Evolutionary conservation across 2,888 invertebrate species (phyloP).

Genomic region (Mongoloraphidia duomilia): DNA sequence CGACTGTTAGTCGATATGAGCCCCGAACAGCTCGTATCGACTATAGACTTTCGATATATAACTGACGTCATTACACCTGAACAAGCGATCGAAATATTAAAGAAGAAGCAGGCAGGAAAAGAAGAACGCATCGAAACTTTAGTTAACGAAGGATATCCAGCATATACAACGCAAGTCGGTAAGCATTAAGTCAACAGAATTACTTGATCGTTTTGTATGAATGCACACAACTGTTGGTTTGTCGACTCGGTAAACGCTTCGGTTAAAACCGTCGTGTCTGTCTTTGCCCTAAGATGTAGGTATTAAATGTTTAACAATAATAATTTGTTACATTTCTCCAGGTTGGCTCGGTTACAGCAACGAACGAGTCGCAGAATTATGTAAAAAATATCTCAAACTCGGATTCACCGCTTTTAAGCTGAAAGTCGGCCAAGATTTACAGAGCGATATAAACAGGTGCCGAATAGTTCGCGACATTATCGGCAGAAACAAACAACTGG

Average conservation of each 20-base stretch:
- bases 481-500: constrained; percentile 59
- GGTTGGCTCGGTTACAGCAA: constrained; percentile 83
- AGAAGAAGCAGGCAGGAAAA: constrained; percentile 40
- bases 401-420: constrained; percentile 78
- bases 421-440: constrained; percentile 72
- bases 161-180: constrained; percentile 78
- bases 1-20: constrained; percentile 67
- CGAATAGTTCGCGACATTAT: constrained; percentile 58
- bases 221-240: too few relatives aligned
- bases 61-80: constrained; percentile 69
- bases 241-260: too few relatives aligned
- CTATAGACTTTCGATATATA: constrained; percentile 76
- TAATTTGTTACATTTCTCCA: constrained; percentile 23
- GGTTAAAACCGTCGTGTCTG: too few relatives aligned
- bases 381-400: constrained; percentile 52
- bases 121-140: constrained; percentile 47
- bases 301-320: background rate
- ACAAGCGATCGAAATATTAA: constrained; percentile 61
- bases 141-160: constrained; percentile 58
- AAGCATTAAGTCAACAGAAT: constrained; percentile 16
- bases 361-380: constrained; percentile 52
- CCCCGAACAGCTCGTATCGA: constrained; percentile 70
- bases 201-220: background rate
- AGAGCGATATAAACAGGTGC: constrained; percentile 62
- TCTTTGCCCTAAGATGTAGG: background rate